These are phyloP conservation scores for Papilio aristodemus DNA, from an alignment of 1,140 invertebrate species.

Conservation along the genomic window DNA sequence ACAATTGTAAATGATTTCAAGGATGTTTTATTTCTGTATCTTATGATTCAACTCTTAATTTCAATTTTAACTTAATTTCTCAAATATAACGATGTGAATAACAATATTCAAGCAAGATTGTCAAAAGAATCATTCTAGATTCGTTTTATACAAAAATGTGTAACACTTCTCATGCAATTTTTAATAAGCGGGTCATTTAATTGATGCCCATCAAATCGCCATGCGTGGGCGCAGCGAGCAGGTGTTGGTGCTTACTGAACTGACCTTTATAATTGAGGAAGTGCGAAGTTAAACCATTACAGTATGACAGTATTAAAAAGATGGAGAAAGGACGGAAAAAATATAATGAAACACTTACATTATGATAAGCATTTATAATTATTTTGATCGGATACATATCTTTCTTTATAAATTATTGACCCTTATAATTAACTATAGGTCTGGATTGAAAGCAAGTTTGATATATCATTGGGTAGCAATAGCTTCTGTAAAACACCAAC, in stretches of 20 bases:
- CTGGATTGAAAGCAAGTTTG: too few species aligned
- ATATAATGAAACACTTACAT: background rate
- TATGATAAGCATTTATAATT: background rate
- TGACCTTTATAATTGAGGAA: constrained; percentile 31
- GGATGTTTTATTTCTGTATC: too few species aligned
- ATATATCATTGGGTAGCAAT: background rate
- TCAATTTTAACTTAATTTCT: too few species aligned
- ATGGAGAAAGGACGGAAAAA: background rate
- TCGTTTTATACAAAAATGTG: too few species aligned
- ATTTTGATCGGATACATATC: too few species aligned
- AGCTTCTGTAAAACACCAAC: background rate
- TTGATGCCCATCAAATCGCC: background rate
- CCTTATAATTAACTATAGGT: too few species aligned
- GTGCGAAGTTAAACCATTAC: constrained; percentile 26
- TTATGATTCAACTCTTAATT: too few species aligned
- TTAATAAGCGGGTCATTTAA: background rate
- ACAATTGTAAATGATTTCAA: too few species aligned
- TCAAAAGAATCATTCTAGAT: too few species aligned
- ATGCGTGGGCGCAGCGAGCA: constrained; percentile 26
- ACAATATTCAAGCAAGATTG: too few species aligned
- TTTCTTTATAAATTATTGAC: too few species aligned
- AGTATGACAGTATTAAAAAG: background rate
- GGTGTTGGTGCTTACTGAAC: constrained; percentile 10
- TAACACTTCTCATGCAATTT: background rate
- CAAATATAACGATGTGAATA: too few species aligned